Evolutionary conservation across 2,888 invertebrate species (phyloP), one percentile per base, ranked within the genome.

Genomic region (Phymatocera aterrima): DNA sequence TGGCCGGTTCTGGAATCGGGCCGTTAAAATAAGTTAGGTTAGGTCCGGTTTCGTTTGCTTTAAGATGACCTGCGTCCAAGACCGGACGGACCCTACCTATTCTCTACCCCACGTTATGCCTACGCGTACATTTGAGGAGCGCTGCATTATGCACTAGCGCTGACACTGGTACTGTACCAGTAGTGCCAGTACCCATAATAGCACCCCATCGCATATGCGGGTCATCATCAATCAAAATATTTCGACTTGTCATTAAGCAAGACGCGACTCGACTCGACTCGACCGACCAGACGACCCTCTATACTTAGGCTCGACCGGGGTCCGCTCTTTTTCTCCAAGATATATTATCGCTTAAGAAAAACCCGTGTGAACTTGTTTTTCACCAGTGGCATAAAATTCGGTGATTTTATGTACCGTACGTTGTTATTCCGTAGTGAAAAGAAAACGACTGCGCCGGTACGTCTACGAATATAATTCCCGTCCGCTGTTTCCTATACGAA

Each of bases 221-320:
- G 3, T 37, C 31, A 28, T 75, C 75, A 57, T 75, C 60, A 75
- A 75, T 75, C 54, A 75, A 75, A 75, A 75, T 60, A 75, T 75
- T 75, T 75, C 75, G 10, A 75, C 60, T 75, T 10, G 75, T 75
- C 75, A 75, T 54, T 57, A 57, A 4, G 28, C 57, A 28, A 57
- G 28, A n/a, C n/a, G n/a, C n/a, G n/a, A n/a, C n/a, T n/a, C n/a
- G n/a, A n/a, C n/a, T n/a, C n/a, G n/a, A n/a, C n/a, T n/a, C n/a
- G n/a, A n/a, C n/a, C n/a, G n/a, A n/a, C n/a, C 0, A 40, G 64
- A 28, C 57, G n/a, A 8, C 64, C 61, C 34, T 61, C 61, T 18
- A 34, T 60, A 31, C 37, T 37, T 18, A 8, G 34, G 37, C 34
- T 1, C n/a, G n/a, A 18, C 37, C 15, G 28, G 8, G 31, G n/a